Evolutionary conservation across 2,113 vertebrate species (phyloP).

Genomic region (Cynopterus brachyotis): DNA sequence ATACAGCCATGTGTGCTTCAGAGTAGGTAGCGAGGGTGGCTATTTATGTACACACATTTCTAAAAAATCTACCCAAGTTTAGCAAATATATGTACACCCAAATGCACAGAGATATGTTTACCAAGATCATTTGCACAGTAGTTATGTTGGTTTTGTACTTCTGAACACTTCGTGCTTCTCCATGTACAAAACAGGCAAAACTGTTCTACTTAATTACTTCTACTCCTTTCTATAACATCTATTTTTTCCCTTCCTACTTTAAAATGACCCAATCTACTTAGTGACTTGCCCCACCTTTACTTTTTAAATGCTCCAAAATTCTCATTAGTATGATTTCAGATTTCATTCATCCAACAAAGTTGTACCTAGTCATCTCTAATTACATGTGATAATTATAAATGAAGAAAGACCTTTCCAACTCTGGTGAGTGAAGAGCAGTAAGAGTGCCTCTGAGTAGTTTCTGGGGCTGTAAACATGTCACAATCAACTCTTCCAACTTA

Average conservation of each 20-base stretch:
- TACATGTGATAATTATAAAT: not conserved
- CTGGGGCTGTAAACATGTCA: not conserved
- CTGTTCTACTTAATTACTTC: not conserved
- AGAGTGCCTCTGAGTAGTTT: not conserved
- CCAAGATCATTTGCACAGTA: not conserved
- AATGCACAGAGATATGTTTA: not conserved
- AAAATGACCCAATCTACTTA: not conserved
- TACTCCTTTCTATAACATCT: not conserved
- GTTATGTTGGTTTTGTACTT: not conserved
- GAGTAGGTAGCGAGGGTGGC: not conserved
- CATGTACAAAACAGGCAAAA: not conserved
- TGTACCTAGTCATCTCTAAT: not conserved
- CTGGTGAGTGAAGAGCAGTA: not conserved
- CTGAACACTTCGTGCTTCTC: not conserved
- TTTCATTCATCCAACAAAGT: not conserved
- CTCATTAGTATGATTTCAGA: constrained; percentile 40
- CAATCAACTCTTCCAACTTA: not conserved
- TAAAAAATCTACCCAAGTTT: not conserved
- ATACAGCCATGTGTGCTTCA: not conserved
- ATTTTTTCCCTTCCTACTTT: not conserved
- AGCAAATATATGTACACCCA: not conserved
- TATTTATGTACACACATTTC: not conserved
- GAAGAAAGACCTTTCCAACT: not conserved
- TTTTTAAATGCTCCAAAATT: not conserved
- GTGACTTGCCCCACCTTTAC: not conserved